A percentile compares a stretch with the other conserved stretches of the same genome.
Conservation (phyloP, 2,888 invertebrate species). For the Lasioglossum calceatum region DNA sequence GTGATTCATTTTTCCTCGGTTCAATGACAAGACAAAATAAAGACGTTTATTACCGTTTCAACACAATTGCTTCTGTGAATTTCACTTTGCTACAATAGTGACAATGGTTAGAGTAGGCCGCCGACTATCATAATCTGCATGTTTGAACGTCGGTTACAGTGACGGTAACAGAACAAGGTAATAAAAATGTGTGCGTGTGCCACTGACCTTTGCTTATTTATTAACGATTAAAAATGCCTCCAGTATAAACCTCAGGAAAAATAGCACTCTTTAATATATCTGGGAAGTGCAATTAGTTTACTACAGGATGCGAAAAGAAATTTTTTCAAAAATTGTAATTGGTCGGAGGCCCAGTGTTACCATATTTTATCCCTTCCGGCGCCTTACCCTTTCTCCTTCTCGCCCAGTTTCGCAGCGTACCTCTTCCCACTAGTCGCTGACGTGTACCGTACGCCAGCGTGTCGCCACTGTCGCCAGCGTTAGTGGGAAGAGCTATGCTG, state of each 20-base stretch:
- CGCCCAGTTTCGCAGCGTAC: too few species aligned
- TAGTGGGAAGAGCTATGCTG: too few species aligned
- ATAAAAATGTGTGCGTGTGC: not conserved
- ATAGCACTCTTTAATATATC: not conserved
- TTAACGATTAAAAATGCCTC: not conserved
- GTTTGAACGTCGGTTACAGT: not conserved
- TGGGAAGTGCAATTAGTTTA: too few species aligned
- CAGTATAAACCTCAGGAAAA: not conserved
- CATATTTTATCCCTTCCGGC: too few species aligned
- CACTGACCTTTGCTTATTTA: not conserved
- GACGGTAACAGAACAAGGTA: not conserved
- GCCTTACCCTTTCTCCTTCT: too few species aligned
- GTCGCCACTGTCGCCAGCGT: too few species aligned
- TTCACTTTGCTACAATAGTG: not conserved
- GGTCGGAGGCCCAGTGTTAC: too few species aligned
- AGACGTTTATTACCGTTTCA: constrained; percentile 5
- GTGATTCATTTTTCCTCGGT: constrained; percentile 55
- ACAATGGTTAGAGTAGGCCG: not conserved
- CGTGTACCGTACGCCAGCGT: too few species aligned
- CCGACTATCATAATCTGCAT: not conserved
- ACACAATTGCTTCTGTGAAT: constrained; percentile 6
- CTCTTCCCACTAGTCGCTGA: too few species aligned
- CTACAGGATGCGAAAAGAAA: too few species aligned
- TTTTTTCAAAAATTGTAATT: too few species aligned
- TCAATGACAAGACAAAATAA: constrained; percentile 41